Base-by-base conservation (phyloP, 2,888 invertebrate genomes). In the Dorcus hopei region DNA sequence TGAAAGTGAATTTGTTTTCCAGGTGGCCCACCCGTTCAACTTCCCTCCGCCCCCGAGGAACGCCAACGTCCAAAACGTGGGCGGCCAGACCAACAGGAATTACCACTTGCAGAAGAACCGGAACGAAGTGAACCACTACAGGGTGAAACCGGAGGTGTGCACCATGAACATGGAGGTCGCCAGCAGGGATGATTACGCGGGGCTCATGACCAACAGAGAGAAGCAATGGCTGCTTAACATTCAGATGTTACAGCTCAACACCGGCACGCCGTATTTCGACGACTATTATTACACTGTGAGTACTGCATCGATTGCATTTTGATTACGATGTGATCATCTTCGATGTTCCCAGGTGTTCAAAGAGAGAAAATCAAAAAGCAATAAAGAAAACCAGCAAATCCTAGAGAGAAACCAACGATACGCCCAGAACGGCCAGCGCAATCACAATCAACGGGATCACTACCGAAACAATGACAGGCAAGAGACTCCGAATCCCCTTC, bases 221-320 rank as follows among this genome's bases (percentile, higher is more conserved):
- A 96, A 97, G 70, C 95, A 97, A 68, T 97, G 97, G 95, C 81
- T 99, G 9, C 87, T 96, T 64, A 95, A 95, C 74, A 97, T 99
- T 67, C 98, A 98, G 77, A 81, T 96, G 75, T 78, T 96, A 60
- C 97, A 97, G 74, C 82, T 97, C 1, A 94, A 95, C 73, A 94
- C 95, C 0, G 95, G 94, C 52, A 95, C 97, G 60, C 97, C 98
- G 0, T 95, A 95, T 76, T 88, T 95, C 69, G 97, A 98, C 74
- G 99, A 99, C 78, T 99, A 93, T 76, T 99, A 99, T 74, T 97
- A 92, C 72, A 94, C 94, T 43, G 95, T 93, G 70, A 80, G 83
- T 77, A 14, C 52, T 48, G 19, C 8, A 40, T 52, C 59, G 43
- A 14, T 14, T 33, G 26, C 48, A 39, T 58, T 49, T n/a, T 6